Conservation (phyloP, 2,797 vertebrate species). For the Kryptopterus vitreolus region DNA sequence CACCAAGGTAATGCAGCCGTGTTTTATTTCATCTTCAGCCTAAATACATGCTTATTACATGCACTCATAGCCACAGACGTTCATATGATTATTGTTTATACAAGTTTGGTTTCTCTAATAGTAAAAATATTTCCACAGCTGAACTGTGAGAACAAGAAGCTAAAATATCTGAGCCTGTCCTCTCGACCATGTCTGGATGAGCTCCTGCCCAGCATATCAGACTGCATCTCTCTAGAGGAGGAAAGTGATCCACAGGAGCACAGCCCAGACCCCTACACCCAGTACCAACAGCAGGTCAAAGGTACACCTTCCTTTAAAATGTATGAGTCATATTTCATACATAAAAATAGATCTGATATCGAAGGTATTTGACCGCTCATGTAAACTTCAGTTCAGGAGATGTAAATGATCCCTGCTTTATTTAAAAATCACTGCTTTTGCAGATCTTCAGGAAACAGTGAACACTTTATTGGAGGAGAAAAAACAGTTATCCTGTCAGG, state of each 20-base stretch:
- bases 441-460: slow-evolving; percentile 76
- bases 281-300: slow-evolving; percentile 76
- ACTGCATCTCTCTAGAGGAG: slow-evolving; percentile 72
- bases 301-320: slow-evolving; percentile 43
- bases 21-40: neutral
- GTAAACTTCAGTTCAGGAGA: neutral
- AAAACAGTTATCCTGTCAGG: slow-evolving; percentile 73
- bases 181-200: slow-evolving; percentile 77
- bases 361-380: too few relatives aligned
- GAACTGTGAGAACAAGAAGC: slow-evolving; percentile 79
- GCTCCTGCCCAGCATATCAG: slow-evolving; percentile 75
- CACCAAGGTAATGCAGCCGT: slow-evolving; percentile 71
- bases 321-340: neutral
- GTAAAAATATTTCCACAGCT: slow-evolving; percentile 63
- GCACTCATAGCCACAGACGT: neutral
- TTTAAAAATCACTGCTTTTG: neutral
- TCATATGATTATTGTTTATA: neutral
- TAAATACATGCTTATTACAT: neutral
- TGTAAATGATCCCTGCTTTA: neutral
- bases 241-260: slow-evolving; percentile 64
- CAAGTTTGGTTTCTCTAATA: neutral
- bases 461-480: slow-evolving; percentile 76
- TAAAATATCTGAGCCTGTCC: slow-evolving; percentile 78
- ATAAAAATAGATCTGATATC: neutral
- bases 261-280: slow-evolving; percentile 64